Evolutionary conservation across 2,113 vertebrate species (phyloP).

Genomic region (Psittacula cyanocephala): DNA sequence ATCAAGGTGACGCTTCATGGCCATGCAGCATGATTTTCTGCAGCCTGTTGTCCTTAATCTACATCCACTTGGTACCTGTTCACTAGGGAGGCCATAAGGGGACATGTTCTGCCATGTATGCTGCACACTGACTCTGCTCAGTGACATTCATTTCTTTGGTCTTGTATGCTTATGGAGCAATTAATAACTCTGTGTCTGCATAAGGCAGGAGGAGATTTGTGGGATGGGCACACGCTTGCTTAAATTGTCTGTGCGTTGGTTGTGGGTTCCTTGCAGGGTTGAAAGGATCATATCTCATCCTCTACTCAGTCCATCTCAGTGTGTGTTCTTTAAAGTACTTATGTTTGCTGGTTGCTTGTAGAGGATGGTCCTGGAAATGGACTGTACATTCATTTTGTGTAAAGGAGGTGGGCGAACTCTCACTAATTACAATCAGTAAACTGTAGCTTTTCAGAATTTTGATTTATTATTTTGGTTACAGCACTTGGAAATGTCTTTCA

Average conservation of each 20-base stretch:
- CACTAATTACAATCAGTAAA: neutral
- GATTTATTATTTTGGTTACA: constrained; percentile 4
- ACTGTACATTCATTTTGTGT: neutral
- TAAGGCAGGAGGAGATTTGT: neutral
- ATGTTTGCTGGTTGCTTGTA: neutral
- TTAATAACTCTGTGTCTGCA: neutral
- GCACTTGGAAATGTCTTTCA: neutral
- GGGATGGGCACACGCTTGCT: neutral
- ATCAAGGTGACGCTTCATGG: neutral
- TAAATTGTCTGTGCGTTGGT: neutral
- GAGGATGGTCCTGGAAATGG: neutral
- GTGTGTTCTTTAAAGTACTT: neutral
- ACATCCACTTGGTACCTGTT: neutral
- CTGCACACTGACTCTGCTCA: neutral
- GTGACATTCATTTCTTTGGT: neutral
- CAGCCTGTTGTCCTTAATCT: neutral
- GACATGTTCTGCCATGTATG: rapidly evolving
- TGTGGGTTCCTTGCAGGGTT: neutral
- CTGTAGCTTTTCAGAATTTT: neutral
- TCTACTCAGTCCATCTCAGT: neutral
- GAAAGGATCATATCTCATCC: neutral
- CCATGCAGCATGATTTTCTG: neutral
- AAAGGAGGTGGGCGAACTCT: neutral
- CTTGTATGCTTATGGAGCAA: neutral
- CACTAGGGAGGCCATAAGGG: neutral